A percentile compares a stretch with the other conserved stretches of the same genome.
Conservation (phyloP, 2,888 invertebrate genomes). For the Patella ulyssiponensis region DNA sequence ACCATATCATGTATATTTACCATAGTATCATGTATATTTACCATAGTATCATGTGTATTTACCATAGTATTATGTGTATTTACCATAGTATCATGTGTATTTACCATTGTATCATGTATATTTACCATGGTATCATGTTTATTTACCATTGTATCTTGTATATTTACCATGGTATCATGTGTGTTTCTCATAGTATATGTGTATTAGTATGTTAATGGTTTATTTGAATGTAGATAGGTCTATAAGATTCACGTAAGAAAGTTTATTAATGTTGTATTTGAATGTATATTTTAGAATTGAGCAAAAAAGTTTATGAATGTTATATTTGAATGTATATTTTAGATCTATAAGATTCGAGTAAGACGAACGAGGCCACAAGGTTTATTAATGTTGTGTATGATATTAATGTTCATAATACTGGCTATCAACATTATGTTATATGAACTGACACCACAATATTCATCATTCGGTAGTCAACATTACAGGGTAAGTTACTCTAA, state of each 20-base stretch:
- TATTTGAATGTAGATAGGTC: too few species aligned
- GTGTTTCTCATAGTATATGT: too few species aligned
- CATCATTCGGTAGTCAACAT: slow-evolving; percentile 72
- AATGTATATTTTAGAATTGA: neutral
- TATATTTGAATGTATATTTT: slow-evolving; percentile 1
- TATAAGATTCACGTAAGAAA: neutral
- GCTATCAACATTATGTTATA: slow-evolving; percentile 73
- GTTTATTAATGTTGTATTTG: neutral
- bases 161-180: too few species aligned
- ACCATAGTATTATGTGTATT: too few species aligned
- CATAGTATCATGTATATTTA: too few species aligned
- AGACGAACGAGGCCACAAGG: slow-evolving; percentile 71
- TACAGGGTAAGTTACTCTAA: slow-evolving; percentile 52
- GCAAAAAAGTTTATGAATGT: neutral
- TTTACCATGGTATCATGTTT: too few species aligned
- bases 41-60: too few species aligned
- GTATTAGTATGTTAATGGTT: too few species aligned
- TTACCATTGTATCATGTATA: too few species aligned
- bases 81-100: too few species aligned
- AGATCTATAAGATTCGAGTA: slow-evolving; percentile 72
- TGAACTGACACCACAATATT: slow-evolving; percentile 72
- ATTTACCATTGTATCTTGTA: too few species aligned
- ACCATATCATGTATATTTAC: too few species aligned
- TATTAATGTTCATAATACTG: slow-evolving; percentile 71
- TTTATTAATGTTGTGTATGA: slow-evolving; percentile 71